Percentiles rank a stretch among this genome's conserved stretches.
phyloP scores from a whole-genome alignment of 2,113 vertebrate genomes.

The Caranx ignobilis region DNA sequence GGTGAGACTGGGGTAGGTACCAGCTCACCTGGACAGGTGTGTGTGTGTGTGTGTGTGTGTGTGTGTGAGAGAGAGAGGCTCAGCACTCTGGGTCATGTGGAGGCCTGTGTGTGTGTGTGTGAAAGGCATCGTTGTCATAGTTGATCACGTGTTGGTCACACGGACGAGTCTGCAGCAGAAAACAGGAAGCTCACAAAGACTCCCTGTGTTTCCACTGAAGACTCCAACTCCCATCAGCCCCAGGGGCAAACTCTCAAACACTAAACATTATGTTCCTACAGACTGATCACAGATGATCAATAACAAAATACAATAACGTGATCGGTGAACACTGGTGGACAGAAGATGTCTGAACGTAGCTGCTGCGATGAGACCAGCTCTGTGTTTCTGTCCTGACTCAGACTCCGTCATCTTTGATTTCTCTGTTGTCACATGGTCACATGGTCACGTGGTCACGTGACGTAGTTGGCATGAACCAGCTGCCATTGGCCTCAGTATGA shows the following conservation, averaged over 20 bases:
- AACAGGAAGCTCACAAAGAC: slow-evolving; percentile 67
- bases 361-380: no score
- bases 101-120: slow-evolving; percentile 31
- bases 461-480: no score
- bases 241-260: not conserved
- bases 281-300: no score
- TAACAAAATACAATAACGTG: no score
- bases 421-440: no score
- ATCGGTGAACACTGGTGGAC: no score
- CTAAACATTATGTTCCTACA: no score
- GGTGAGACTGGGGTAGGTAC: slow-evolving; percentile 88
- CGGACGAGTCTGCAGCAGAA: slow-evolving; percentile 19
- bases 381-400: no score
- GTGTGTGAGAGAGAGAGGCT: not conserved
- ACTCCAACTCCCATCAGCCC: slow-evolving; percentile 61
- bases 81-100: not conserved
- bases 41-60: not conserved
- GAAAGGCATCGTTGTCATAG: slow-evolving; percentile 62
- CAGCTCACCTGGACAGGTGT: slow-evolving; percentile 14
- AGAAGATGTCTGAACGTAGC: no score
- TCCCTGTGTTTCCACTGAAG: slow-evolving; percentile 45
- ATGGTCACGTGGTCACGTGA: no score
- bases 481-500: no score
- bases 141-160: slow-evolving; percentile 79
- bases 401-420: no score